These are phyloP conservation scores for Erpornis zantholeuca DNA, from an alignment of 2,113 vertebrate genomes.

Conservation along the genomic window DNA sequence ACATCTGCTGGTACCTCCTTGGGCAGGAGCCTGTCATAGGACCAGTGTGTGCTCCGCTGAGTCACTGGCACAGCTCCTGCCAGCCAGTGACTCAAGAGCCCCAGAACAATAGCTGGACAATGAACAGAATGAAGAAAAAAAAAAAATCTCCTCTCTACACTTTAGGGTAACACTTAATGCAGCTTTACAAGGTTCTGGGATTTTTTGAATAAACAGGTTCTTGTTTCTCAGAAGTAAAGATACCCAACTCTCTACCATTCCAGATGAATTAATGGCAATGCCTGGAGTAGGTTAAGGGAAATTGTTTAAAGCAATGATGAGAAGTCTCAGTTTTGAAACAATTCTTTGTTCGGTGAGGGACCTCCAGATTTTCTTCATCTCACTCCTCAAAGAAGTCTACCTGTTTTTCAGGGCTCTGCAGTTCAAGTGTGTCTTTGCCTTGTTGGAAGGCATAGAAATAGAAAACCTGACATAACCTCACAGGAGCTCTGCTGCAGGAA, in stretches of 20 bases:
- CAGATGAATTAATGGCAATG: background rate
- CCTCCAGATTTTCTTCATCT: background rate
- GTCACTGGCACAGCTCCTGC: background rate
- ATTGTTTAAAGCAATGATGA: background rate
- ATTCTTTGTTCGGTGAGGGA: background rate
- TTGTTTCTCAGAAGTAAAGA: background rate
- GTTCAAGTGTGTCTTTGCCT: background rate
- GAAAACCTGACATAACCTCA: background rate
- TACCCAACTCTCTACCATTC: background rate
- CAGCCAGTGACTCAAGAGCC: background rate
- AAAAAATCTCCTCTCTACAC: background rate
- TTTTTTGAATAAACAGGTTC: background rate
- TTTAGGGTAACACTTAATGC: background rate
- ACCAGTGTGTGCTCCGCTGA: background rate
- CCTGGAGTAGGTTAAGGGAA: background rate
- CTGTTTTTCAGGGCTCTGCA: background rate
- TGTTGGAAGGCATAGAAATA: too few species aligned
- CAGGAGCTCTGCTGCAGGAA: background rate
- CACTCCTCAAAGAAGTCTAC: background rate
- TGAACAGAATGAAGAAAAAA: background rate
- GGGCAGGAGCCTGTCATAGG: background rate
- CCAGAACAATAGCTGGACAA: background rate
- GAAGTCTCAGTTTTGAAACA: background rate
- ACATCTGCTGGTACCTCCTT: background rate
- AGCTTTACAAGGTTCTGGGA: background rate